Conservation (phyloP, 2,888 invertebrate genomes). For the Microctonus brassicae region DNA sequence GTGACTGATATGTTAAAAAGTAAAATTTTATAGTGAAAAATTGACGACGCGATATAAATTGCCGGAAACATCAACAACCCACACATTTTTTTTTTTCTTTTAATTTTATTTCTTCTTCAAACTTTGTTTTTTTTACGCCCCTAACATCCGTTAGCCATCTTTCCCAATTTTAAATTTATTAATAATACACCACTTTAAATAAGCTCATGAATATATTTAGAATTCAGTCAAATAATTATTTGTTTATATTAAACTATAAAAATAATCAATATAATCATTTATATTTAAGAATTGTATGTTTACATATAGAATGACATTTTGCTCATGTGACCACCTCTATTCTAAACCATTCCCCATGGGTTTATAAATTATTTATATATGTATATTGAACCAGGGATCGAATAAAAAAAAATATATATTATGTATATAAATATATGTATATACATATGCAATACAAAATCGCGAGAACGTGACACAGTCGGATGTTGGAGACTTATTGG, state of each 20-base stretch:
- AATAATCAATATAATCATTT: not conserved
- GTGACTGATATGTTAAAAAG: not conserved
- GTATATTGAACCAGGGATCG: not conserved
- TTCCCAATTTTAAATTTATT: not conserved
- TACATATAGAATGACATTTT: not conserved
- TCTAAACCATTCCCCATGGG: not conserved
- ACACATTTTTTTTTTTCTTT: not conserved
- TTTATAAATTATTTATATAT: slow-evolving; percentile 27
- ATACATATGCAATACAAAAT: slow-evolving; percentile 11
- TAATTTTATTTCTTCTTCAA: no score
- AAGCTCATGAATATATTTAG: not conserved
- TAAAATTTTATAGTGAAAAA: not conserved
- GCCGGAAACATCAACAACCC: not conserved
- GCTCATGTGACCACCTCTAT: not conserved
- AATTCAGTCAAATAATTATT: not conserved
- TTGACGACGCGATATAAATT: not conserved
- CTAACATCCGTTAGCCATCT: not conserved
- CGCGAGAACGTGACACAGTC: slow-evolving; percentile 32
- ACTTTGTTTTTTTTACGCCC: not conserved
- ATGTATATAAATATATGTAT: not conserved
- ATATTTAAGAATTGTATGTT: not conserved
- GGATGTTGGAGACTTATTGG: slow-evolving; percentile 31
- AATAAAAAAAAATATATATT: slow-evolving; percentile 29
- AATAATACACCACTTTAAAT: not conserved
- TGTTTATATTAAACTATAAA: not conserved